A percentile compares a stretch with the other conserved stretches of the same genome.
Conservation (phyloP, 1,140 invertebrate species). For the Apis laboriosa region DNA sequence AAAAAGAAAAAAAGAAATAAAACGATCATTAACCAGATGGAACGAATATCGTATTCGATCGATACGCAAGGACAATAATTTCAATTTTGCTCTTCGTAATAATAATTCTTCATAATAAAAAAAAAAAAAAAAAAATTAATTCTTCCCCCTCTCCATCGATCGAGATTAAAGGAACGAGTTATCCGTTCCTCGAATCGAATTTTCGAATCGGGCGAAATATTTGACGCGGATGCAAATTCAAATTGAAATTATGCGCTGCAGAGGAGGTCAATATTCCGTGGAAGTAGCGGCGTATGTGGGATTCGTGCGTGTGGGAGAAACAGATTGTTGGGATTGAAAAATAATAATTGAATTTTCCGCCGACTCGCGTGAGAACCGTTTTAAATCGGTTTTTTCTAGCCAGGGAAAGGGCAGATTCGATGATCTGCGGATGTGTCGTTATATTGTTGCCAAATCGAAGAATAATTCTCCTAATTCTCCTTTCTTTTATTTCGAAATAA, state of each 20-base stretch:
- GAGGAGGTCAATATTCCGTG: constrained; percentile 39
- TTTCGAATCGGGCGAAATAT: background rate
- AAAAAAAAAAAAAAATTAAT: too few species aligned
- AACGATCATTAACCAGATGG: too few species aligned
- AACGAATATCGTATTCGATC: too few species aligned
- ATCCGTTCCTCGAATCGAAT: background rate
- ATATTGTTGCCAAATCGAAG: background rate
- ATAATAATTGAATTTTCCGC: constrained; percentile 55
- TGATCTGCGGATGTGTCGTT: background rate
- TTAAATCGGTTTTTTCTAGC: constrained; percentile 37
- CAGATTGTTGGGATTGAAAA: constrained; percentile 48
- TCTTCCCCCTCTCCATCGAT: too few species aligned
- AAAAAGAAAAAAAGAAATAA: too few species aligned
- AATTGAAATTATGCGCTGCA: constrained; percentile 14
- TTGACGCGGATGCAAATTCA: constrained; percentile 1
- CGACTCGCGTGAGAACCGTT: constrained; percentile 28
- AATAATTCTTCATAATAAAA: too few species aligned
- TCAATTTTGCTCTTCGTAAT: too few species aligned
- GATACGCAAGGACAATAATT: too few species aligned
- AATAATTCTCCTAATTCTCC: background rate
- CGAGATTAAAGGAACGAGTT: background rate
- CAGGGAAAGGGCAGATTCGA: constrained; percentile 9
- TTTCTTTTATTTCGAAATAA: background rate
- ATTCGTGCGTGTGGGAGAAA: constrained; percentile 9
- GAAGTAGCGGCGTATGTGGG: background rate